phyloP scores from a whole-genome alignment of 2,797 vertebrate genomes.

The Harpagifer antarcticus region DNA sequence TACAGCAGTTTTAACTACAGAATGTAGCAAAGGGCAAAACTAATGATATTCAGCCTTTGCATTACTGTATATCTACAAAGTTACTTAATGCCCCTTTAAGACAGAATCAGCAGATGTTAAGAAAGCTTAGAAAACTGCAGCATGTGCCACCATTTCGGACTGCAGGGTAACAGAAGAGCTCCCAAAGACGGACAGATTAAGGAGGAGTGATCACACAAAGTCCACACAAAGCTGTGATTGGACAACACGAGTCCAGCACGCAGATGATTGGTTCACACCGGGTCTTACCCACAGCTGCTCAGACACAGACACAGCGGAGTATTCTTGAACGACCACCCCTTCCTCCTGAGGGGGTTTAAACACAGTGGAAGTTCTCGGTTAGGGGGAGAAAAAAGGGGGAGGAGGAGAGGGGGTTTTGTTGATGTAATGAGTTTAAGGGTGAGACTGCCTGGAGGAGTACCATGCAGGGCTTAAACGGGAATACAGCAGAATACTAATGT shows the following conservation, averaged over 20 bases:
- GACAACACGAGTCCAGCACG: slow-evolving; percentile 24
- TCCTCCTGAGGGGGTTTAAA: slow-evolving; percentile 90
- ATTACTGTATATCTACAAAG: neutral
- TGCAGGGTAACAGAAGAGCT: slow-evolving; percentile 8
- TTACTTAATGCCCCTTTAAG: slow-evolving; percentile 30
- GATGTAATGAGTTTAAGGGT: slow-evolving; percentile 61
- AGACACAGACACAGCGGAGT: slow-evolving; percentile 84
- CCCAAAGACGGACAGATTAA: slow-evolving; percentile 24
- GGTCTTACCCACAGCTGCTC: slow-evolving; percentile 93
- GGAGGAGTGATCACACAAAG: slow-evolving; percentile 35
- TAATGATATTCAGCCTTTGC: neutral
- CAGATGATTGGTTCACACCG: slow-evolving; percentile 55
- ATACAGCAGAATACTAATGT: slow-evolving; percentile 74
- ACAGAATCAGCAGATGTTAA: slow-evolving; percentile 16
- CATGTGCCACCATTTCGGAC: neutral
- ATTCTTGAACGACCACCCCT: slow-evolving; percentile 86
- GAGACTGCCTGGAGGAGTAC: slow-evolving; percentile 60
- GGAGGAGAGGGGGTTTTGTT: slow-evolving; percentile 46
- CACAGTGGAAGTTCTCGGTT: slow-evolving; percentile 78
- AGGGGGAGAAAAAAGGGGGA: slow-evolving; percentile 2
- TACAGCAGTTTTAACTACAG: neutral
- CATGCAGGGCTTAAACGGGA: slow-evolving; percentile 43
- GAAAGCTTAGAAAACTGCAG: slow-evolving; percentile 18
- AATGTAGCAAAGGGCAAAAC: neutral
- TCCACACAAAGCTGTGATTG: slow-evolving; percentile 49